Evolutionary conservation across 1,140 invertebrate species (phyloP).

Genomic region (Aphelinus atriplicis): DNA sequence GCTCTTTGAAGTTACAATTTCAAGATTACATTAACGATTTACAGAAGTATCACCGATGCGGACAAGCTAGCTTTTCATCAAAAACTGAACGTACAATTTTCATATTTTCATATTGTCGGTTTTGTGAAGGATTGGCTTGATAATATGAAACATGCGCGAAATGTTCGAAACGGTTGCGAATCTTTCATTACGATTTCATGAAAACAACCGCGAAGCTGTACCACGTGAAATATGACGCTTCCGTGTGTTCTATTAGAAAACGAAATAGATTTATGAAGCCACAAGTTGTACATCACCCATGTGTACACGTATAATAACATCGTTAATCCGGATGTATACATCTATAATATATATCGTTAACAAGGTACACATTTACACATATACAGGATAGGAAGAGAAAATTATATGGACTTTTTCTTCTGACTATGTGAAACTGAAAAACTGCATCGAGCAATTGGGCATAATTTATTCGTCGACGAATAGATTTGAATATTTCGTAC

Average conservation of each 20-base stretch:
- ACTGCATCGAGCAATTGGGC: constrained; percentile 22
- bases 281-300: constrained; percentile 39
- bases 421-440: constrained; percentile 41
- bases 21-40: constrained; percentile 31
- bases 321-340: constrained; percentile 25
- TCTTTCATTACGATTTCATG: too few species aligned
- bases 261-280: constrained; percentile 7
- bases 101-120: background rate
- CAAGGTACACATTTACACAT: constrained; percentile 25
- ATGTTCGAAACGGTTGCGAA: too few species aligned
- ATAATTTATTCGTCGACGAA: background rate
- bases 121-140: background rate
- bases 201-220: too few species aligned
- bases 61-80: constrained; percentile 16
- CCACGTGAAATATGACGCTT: background rate
- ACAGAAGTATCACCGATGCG: constrained; percentile 23
- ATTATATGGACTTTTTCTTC: constrained; percentile 32
- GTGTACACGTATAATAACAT: constrained; percentile 43
- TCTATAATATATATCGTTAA: constrained; percentile 23
- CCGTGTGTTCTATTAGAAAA: background rate
- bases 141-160: too few species aligned
- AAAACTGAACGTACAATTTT: constrained; percentile 2
- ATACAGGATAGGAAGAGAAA: constrained; percentile 37
- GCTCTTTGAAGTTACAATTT: constrained; percentile 34
- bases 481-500: background rate